Base-by-base conservation (phyloP, 2,888 invertebrate species). In the Ptilodon capucinus region DNA sequence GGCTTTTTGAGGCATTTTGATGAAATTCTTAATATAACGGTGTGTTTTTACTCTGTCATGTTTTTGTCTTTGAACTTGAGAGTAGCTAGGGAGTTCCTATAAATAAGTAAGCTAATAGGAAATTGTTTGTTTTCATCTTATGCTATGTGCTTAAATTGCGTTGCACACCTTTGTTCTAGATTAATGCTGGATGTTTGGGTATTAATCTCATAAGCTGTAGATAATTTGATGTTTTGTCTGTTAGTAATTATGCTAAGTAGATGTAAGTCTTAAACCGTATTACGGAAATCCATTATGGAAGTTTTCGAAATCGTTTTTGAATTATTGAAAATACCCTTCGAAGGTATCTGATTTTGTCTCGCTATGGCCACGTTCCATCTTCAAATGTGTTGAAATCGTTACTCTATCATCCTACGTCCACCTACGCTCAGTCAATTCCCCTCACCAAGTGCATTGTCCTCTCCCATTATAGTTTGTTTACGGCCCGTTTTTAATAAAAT, bases 401-500 rank as follows among this genome's bases (percentile, higher is more conserved):
- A 25, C n/a, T n/a, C n/a, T 28, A 8, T 8, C n/a, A 28, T 28
- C 5, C 2, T 28, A 28, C 28, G 8, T 28, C 4, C 2, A 17
- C n/a, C 18, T 18, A 18, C 9, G 7, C 16, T 8, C 16, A 36
- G n/a, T 11, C 4, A 36, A 17, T 36, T 18, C 1, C 36, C 18
- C 17, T 46, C 40, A 14, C 42, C 46, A 39, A 51, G 62, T 59
- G 48, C 64, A 64, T 54, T 47, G 64, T 41, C 55, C 61, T 43
- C 19, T 9, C 19, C 28, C 4, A 30, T 51, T 50, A 51, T 52
- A 18, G 36, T 39, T 39, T 60, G 50, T 54, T 51, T 49, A 53
- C 49, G 19, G 35, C 47, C 38, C 32, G 52, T 51, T 54, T 58
- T 66, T 65, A 64, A 64, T 65, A 58, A 55, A 53, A 60, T 56